A percentile compares a stretch with the other conserved stretches of the same genome.
phyloP scores from a whole-genome alignment of 2,113 vertebrate genomes.

The Epinephelus fuscoguttatus region DNA sequence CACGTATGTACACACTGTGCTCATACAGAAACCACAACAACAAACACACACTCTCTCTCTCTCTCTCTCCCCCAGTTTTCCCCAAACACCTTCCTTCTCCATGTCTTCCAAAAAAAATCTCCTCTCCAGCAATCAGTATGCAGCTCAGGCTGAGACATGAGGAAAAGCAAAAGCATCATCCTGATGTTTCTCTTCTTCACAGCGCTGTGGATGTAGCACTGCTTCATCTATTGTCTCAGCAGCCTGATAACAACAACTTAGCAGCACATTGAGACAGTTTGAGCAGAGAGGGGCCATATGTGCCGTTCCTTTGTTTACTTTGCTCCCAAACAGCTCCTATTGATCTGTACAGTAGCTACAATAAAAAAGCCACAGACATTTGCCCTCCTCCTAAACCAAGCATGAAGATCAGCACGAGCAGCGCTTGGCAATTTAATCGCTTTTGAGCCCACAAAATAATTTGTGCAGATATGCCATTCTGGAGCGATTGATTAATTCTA shows the following conservation, averaged over 20 bases:
- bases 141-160: conserved; percentile 72
- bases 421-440: conserved; percentile 71
- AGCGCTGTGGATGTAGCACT: conserved; percentile 13
- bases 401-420: conserved; percentile 73
- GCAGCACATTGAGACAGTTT: conserved; percentile 61
- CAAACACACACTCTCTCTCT: conserved; percentile 55
- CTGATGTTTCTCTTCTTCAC: conserved; percentile 54
- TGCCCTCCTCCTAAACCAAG: conserved; percentile 76
- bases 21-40: conserved; percentile 51
- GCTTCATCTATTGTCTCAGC: conserved; percentile 57
- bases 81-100: conserved; percentile 67
- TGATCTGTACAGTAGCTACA: conserved; percentile 79
- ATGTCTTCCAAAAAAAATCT: conserved; percentile 65
- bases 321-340: conserved; percentile 71
- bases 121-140: conserved; percentile 73
- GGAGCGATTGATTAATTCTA: conserved; percentile 69
- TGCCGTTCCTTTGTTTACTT: conserved; percentile 77
- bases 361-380: conserved; percentile 73
- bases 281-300: conserved; percentile 67
- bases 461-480: conserved; percentile 73
- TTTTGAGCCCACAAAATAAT: conserved; percentile 75
- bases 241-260: conserved; percentile 46
- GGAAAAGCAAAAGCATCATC: conserved; percentile 67
- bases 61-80: conserved; percentile 55
- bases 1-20: background rate